Percentiles rank a stretch among this genome's conserved stretches.
Evolutionary conservation across 2,797 vertebrate genomes (phyloP).

Genomic region (Botia kubotai): DNA sequence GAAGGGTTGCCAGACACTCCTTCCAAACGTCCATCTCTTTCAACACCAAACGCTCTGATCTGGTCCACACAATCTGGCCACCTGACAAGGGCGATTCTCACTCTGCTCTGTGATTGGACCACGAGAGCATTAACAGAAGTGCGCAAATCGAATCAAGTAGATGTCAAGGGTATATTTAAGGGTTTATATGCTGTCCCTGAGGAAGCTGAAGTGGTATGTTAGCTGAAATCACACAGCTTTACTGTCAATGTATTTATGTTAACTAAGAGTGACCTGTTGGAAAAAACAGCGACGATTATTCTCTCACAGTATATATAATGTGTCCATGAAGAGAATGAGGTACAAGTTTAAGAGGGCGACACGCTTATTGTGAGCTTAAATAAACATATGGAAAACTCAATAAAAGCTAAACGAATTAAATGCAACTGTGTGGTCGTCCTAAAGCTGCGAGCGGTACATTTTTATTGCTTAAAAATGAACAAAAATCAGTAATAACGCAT

Average conservation of each 20-base stretch:
- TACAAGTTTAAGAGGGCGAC: not conserved
- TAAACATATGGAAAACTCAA: not conserved
- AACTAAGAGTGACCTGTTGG: not conserved
- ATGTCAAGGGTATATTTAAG: no score
- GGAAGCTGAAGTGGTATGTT: no score
- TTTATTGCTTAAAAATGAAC: no score
- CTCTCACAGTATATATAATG: slow-evolving; percentile 16
- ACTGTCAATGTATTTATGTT: not conserved
- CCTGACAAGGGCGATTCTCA: slow-evolving; percentile 1
- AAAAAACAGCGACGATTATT: slow-evolving; percentile 25
- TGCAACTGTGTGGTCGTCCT: no score
- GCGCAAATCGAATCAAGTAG: no score
- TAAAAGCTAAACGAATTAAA: no score
- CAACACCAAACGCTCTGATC: not conserved
- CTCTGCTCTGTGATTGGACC: not conserved
- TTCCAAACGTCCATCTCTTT: not conserved
- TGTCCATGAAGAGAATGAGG: slow-evolving; percentile 11
- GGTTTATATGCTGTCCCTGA: no score
- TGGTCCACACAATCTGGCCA: not conserved
- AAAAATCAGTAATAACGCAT: no score
- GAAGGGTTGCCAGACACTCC: not conserved
- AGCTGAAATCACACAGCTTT: no score
- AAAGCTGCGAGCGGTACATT: no score
- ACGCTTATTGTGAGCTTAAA: slow-evolving; percentile 10
- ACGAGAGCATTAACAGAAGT: not conserved